Evolutionary conservation across 2,797 vertebrate genomes (phyloP).

Genomic region (Avahi laniger): DNA sequence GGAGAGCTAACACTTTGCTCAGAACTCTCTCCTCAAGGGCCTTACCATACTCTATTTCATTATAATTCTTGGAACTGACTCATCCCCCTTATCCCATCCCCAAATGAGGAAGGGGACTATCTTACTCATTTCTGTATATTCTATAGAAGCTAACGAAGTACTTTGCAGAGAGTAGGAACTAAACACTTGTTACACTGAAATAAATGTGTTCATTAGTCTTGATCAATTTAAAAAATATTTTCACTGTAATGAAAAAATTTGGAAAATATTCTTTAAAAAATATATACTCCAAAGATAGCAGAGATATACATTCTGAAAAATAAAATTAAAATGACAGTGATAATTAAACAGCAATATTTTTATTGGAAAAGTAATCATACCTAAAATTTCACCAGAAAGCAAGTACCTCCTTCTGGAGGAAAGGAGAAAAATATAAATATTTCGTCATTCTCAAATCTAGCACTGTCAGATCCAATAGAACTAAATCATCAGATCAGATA

Average conservation of each 20-base stretch:
- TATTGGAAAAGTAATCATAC: not conserved
- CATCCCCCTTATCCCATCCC: not conserved
- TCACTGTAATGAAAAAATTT: not conserved
- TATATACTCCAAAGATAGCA: not conserved
- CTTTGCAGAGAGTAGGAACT: not conserved
- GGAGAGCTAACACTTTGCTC: not conserved
- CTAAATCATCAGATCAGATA: not conserved
- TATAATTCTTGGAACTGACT: not conserved
- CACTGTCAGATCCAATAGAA: not conserved
- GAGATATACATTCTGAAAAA: not conserved
- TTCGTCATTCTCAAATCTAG: constrained; percentile 21
- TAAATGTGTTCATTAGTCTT: not conserved
- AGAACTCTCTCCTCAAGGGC: not conserved
- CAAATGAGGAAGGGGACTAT: not conserved
- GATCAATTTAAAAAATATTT: not conserved
- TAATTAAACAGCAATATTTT: constrained; percentile 11
- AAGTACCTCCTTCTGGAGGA: not conserved
- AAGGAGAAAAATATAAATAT: constrained; percentile 18
- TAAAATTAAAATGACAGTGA: constrained; percentile 24
- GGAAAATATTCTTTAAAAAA: not conserved
- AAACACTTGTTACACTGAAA: not conserved
- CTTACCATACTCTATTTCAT: not conserved
- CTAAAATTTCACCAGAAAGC: constrained; percentile 30
- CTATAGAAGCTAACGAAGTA: not conserved
- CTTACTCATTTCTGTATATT: not conserved